These are phyloP conservation scores for Pseudomyrmex flavicornis DNA, from an alignment of 1,140 invertebrate species.

Conservation along the genomic window DNA sequence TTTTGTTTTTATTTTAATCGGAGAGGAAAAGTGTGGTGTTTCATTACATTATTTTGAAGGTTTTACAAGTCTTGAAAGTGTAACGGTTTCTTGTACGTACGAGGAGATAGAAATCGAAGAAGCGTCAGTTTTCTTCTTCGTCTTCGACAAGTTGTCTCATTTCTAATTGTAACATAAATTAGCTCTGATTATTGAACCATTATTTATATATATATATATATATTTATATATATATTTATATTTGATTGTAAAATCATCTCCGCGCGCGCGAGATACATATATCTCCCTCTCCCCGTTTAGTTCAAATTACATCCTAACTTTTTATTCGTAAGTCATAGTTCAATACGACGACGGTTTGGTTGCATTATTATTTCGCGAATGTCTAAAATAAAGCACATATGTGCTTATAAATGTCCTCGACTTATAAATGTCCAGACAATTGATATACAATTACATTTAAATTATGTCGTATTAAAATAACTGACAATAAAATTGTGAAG, in stretches of 20 bases:
- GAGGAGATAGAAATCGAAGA: too few relatives aligned
- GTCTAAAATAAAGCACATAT: constrained; percentile 30
- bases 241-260: too few relatives aligned
- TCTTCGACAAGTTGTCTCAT: too few relatives aligned
- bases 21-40: background rate
- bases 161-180: too few relatives aligned
- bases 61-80: background rate
- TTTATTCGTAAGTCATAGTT: constrained; percentile 73
- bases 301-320: constrained; percentile 79
- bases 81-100: too few relatives aligned
- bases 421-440: background rate
- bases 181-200: background rate
- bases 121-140: too few relatives aligned
- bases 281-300: background rate
- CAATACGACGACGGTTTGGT: constrained; percentile 72
- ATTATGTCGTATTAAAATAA: too few relatives aligned
- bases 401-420: too few relatives aligned
- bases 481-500: too few relatives aligned
- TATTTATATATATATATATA: background rate
- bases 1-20: constrained; percentile 35
- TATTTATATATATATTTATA: background rate
- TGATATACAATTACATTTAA: too few relatives aligned
- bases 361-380: constrained; percentile 55
- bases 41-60: constrained; percentile 39
- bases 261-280: background rate